Conservation (phyloP, 2,888 invertebrate genomes). For the Amphimallon solstitiale region DNA sequence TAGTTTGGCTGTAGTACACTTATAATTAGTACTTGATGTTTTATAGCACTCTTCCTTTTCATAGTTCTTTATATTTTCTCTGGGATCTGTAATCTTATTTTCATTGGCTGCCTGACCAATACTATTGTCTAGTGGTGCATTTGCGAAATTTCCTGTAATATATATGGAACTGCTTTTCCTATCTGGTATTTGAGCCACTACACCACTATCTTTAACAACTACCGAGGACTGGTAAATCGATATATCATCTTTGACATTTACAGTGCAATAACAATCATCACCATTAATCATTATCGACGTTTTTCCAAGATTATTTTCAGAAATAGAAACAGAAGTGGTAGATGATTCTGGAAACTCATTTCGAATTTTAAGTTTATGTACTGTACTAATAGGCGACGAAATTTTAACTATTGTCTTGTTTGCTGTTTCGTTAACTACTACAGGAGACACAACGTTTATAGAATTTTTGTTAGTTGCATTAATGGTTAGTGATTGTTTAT, state of each 20-base stretch:
- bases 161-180: constrained; percentile 60
- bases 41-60: not conserved
- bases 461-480: constrained; percentile 6
- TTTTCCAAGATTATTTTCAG: constrained; percentile 63
- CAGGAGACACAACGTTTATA: constrained; percentile 11
- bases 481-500: constrained; percentile 54
- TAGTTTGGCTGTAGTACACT: not conserved
- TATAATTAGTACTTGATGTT: not conserved
- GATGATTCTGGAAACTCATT: constrained; percentile 61
- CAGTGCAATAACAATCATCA: constrained; percentile 79
- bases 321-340: constrained; percentile 52
- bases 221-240: constrained; percentile 80
- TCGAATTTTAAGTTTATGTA: constrained; percentile 68
- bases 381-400: constrained; percentile 59
- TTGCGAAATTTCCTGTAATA: constrained; percentile 58
- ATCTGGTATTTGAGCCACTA: constrained; percentile 45
- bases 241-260: constrained; percentile 74
- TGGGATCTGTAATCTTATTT: not conserved
- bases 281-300: constrained; percentile 80
- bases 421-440: constrained; percentile 13
- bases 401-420: constrained; percentile 43
- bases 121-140: constrained; percentile 9
- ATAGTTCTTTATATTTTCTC: not conserved
- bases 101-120: not conserved
- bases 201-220: constrained; percentile 70